Evolutionary conservation across 2,888 invertebrate genomes (phyloP), one percentile per base, ranked within the genome.

Genomic region (Lycaena phlaeas): DNA sequence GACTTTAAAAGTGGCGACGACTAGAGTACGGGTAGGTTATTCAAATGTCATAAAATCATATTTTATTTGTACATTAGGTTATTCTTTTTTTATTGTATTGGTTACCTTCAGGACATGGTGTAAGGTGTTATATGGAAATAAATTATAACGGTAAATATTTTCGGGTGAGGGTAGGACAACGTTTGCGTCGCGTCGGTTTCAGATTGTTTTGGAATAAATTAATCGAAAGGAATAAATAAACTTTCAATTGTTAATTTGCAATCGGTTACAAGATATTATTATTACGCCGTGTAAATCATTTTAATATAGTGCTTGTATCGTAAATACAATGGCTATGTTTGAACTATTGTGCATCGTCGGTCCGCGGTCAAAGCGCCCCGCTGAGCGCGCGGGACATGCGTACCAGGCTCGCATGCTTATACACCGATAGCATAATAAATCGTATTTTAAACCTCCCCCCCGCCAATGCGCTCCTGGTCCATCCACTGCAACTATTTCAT

Each of bases 401-500:
- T 65, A 66, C 66, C 60, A 62, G 60, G 63, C 54, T 54, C 52
- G 45, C 63, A 54, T 61, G 57, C 58, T 48, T 52, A 52, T 59
- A 59, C 57, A 57, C 57, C 60, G 61, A 61, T 59, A 60, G 52
- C 52, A 55, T 56, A 48, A 72, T 76, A 76, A 74, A 77, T 78
- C 61, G 56, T 62, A 59, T 63, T 68, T 62, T 61, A 59, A 67
- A 58, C 62, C 57, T 56, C 51, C 54, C 56, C 49, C 50, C 48
- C 45, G 43, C 48, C 48, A 48, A n/a, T 51, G 43, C 51, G 41
- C 44, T 48, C 52, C 50, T 54, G 45, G 49, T 53, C 46, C 44
- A 41, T 50, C 44, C 48, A 50, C 49, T 47, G 56, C 63, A 73
- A 73, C 69, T 77, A 77, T 78, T 76, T 79, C 72, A 78, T 64